These are phyloP conservation scores for Gasterosteus aculeatus DNA, from an alignment of 2,113 vertebrate species.

Conservation along the genomic window DNA sequence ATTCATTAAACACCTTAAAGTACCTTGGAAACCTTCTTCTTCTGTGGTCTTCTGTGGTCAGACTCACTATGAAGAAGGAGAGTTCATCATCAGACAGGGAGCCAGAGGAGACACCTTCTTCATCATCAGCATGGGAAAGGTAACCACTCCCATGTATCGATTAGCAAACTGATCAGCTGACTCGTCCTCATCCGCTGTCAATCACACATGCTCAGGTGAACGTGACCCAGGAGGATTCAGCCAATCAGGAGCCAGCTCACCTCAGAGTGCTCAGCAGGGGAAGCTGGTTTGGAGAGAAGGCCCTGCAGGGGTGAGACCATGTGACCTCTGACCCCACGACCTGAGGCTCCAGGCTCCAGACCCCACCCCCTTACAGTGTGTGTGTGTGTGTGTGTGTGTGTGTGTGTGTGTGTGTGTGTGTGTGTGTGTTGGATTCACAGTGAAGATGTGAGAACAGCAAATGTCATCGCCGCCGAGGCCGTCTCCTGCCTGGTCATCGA, in stretches of 20 bases:
- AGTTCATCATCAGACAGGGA: slow-evolving; percentile 98
- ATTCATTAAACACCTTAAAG: not conserved
- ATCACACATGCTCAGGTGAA: slow-evolving; percentile 56
- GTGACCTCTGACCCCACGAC: not conserved
- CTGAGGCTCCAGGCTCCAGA: not conserved
- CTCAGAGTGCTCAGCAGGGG: slow-evolving; percentile 65
- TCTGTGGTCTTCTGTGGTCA: slow-evolving; percentile 56
- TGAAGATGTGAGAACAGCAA: slow-evolving; percentile 94
- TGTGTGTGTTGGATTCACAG: slow-evolving; percentile 69
- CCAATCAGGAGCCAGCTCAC: slow-evolving; percentile 51
- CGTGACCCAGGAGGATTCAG: slow-evolving; percentile 61
- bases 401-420: slow-evolving; percentile 11
- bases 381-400: slow-evolving; percentile 9
- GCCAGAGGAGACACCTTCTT: slow-evolving; percentile 99
- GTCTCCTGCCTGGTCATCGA: slow-evolving; percentile 96
- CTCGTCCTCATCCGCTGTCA: not conserved
- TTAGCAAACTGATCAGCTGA: not conserved
- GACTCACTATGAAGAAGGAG: slow-evolving; percentile 97
- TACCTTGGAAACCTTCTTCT: too few relatives aligned
- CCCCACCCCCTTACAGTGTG: not conserved
- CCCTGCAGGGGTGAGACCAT: slow-evolving; percentile 66
- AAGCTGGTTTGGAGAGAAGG: slow-evolving; percentile 75
- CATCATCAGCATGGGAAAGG: slow-evolving; percentile 99
- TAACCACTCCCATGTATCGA: not conserved
- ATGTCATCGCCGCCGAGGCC: slow-evolving; percentile 88